Evolutionary conservation across 2,113 vertebrate genomes (phyloP).

Genomic region (Heloderma charlesbogerti): DNA sequence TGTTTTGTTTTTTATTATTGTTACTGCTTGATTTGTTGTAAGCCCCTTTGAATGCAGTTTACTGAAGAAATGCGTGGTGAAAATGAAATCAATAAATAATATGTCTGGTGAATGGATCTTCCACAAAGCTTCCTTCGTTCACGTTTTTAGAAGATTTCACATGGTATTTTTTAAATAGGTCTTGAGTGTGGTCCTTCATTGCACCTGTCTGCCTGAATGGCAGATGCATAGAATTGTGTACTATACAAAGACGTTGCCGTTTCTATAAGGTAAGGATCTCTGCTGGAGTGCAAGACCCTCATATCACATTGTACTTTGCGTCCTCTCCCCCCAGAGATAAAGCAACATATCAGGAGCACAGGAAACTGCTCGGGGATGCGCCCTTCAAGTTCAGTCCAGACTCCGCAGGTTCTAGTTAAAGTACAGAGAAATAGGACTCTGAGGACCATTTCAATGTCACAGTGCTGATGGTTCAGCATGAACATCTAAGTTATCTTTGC

Average conservation of each 20-base stretch:
- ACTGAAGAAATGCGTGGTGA: neutral
- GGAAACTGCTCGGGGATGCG: neutral
- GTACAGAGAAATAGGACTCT: fast-evolving
- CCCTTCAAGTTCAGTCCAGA: neutral
- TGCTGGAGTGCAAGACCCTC: neutral
- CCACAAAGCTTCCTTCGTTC: neutral
- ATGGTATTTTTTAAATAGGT: neutral
- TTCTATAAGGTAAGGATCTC: neutral
- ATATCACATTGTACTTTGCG: neutral
- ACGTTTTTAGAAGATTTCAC: neutral
- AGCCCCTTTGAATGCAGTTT: neutral
- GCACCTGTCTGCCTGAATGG: neutral
- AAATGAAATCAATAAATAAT: neutral
- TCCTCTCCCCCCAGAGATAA: neutral
- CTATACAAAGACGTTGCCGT: neutral
- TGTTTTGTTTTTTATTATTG: neutral
- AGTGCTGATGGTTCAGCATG: neutral
- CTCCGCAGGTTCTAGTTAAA: neutral
- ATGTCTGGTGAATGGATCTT: neutral
- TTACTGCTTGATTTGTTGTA: neutral
- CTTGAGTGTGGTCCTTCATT: neutral
- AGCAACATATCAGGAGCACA: neutral
- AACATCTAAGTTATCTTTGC: slow-evolving; percentile 8
- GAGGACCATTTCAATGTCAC: neutral
- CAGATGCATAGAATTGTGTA: neutral